Base-by-base conservation (phyloP, 1,140 invertebrate species). In the Danaus melanippus region DNA sequence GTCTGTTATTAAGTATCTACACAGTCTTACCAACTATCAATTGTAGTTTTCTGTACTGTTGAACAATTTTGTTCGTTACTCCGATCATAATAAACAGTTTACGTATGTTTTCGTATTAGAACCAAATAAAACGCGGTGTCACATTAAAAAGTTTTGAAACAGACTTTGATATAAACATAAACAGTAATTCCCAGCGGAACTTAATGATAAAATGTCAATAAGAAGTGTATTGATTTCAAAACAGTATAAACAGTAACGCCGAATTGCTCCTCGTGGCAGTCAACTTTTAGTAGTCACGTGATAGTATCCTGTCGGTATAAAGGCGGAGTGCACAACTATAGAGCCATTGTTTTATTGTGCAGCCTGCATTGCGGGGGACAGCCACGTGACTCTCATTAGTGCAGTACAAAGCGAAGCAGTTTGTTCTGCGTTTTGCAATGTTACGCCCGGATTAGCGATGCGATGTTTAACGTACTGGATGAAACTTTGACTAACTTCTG, bases 311-410 rank as follows among this genome's bases (percentile, higher is more conserved):
- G 67, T 56, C 74, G 69, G 74, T 77, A 82, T 84, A 81, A 79
- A 78, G 78, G 62, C 67, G 57, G 67, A 75, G 69, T 73, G 73
- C 68, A 80, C 69, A 74, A 81, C 69, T 74, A 74, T 67, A 60
- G 64, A 55, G 64, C 67, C 65, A 83, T 85, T 84, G 79, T 84
- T 79, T 84, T 84, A 82, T 84, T 83, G 79, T 84, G 79, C 76
- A 78, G 74, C 67, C 83, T 86, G 83, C 83, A 86, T 67, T 86
- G 81, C 81, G 76, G 84, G 84, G 79, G 80, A 75, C 70, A 60
- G 81, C 77, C 84, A 86, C 84, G 84, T 86, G 84, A 77, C 84
- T 72, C 79, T 84, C 79, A 84, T 84, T 86, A 84, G 77, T 73
- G 70, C 71, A 71, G 73, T 64, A 84, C 80, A 84, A 86, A 86